Conservation (phyloP, 2,113 vertebrate species). For the Onychorhynchus coronatus region DNA sequence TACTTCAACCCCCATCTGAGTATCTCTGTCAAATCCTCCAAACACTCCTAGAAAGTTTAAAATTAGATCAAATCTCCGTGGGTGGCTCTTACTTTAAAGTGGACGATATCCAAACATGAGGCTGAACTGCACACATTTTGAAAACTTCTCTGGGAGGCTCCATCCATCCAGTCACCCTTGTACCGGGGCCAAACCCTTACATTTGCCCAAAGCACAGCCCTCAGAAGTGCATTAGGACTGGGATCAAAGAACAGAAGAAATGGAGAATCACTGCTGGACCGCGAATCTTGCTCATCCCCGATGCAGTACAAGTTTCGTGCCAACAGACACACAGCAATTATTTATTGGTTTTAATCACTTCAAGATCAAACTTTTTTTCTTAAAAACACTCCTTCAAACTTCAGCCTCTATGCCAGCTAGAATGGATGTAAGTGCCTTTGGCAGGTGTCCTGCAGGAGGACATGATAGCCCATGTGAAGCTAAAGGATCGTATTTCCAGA, state of each 20-base stretch:
- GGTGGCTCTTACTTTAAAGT: slow-evolving; percentile 8
- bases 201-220: not conserved
- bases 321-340: not conserved
- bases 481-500: not conserved
- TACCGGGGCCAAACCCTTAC: not conserved
- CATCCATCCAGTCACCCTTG: not conserved
- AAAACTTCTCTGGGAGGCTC: not conserved
- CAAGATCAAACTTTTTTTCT: not conserved
- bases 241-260: not conserved
- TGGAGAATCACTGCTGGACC: not conserved
- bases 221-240: not conserved
- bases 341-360: not conserved
- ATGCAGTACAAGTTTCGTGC: not conserved
- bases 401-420: not conserved
- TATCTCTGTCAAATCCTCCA: not conserved
- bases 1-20: not conserved
- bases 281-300: not conserved
- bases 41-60: not conserved
- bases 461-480: rapidly evolving
- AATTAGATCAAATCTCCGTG: not conserved
- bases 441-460: not conserved
- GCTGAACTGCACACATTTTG: not conserved
- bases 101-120: not conserved
- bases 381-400: not conserved
- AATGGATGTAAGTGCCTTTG: not conserved